Evolutionary conservation across 2,113 vertebrate genomes (phyloP).

Genomic region (Muntiacus muntjak): DNA sequence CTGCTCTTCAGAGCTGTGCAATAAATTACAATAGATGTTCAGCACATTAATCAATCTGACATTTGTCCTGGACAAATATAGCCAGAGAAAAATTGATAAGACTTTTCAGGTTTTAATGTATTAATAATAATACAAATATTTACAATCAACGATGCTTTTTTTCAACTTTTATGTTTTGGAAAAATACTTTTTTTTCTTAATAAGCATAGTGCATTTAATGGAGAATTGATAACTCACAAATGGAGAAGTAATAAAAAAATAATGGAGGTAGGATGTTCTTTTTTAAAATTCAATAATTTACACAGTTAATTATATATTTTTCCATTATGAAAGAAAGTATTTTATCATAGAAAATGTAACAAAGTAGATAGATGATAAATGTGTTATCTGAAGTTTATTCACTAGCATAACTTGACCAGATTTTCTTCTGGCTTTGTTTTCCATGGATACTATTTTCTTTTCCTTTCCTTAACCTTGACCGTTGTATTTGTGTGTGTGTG

Average conservation of each 20-base stretch:
- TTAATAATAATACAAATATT: constrained; percentile 35
- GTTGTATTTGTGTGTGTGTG: neutral
- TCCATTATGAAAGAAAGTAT: neutral
- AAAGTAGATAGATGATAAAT: neutral
- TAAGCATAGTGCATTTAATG: neutral
- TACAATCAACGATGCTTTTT: neutral
- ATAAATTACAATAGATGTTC: constrained; percentile 50
- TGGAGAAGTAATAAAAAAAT: neutral
- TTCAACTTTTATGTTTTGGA: neutral
- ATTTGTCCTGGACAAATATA: constrained; percentile 47
- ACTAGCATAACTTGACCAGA: neutral
- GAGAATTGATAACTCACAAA: neutral
- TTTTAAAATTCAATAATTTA: neutral
- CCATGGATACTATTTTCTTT: neutral
- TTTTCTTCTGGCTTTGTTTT: neutral
- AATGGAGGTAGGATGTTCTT: neutral
- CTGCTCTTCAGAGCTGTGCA: constrained; percentile 54
- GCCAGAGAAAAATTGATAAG: constrained; percentile 31
- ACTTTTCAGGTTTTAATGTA: neutral
- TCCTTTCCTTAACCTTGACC: neutral
- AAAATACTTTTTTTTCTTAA: neutral
- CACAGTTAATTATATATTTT: neutral
- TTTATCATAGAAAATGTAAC: neutral
- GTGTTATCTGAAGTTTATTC: neutral
- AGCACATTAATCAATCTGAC: constrained; percentile 58